These are phyloP conservation scores for Pinna nobilis DNA, from an alignment of 1,140 invertebrate genomes.

Conservation along the genomic window DNA sequence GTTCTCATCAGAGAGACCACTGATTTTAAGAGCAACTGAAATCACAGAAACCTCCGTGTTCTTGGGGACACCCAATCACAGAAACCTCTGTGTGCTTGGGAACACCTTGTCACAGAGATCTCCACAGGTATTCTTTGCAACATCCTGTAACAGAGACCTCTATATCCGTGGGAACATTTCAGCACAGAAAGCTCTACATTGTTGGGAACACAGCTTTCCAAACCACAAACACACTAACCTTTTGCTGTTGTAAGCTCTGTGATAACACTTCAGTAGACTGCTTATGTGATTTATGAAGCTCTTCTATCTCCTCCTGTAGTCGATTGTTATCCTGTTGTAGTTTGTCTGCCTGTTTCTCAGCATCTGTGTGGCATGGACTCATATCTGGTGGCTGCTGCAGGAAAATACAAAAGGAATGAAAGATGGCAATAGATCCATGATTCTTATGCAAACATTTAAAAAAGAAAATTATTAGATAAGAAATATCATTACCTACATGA, in stretches of 20 bases:
- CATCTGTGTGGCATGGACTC: constrained; percentile 57
- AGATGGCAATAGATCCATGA: neutral
- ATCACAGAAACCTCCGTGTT: too few species aligned
- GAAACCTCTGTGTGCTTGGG: too few species aligned
- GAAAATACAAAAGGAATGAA: neutral
- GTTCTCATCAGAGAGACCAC: too few species aligned
- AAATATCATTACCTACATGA: neutral
- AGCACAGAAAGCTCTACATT: too few species aligned
- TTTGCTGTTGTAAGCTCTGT: constrained; percentile 36
- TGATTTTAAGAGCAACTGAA: too few species aligned
- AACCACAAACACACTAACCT: constrained; percentile 40
- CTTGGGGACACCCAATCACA: too few species aligned
- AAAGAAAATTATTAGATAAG: neutral
- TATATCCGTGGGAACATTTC: too few species aligned
- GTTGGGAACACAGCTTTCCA: too few species aligned
- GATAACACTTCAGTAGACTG: constrained; percentile 38
- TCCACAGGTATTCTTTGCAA: too few species aligned
- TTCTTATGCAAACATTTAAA: neutral
- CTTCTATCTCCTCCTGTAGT: constrained; percentile 50
- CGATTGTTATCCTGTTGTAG: constrained; percentile 66
- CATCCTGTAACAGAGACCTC: too few species aligned
- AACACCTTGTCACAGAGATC: too few species aligned
- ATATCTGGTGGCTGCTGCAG: constrained; percentile 29
- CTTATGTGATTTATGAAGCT: constrained; percentile 18
- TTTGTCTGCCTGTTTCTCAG: constrained; percentile 68